These are phyloP conservation scores for Argynnis bischoffii DNA, from an alignment of 2,888 invertebrate species.

Conservation along the genomic window DNA sequence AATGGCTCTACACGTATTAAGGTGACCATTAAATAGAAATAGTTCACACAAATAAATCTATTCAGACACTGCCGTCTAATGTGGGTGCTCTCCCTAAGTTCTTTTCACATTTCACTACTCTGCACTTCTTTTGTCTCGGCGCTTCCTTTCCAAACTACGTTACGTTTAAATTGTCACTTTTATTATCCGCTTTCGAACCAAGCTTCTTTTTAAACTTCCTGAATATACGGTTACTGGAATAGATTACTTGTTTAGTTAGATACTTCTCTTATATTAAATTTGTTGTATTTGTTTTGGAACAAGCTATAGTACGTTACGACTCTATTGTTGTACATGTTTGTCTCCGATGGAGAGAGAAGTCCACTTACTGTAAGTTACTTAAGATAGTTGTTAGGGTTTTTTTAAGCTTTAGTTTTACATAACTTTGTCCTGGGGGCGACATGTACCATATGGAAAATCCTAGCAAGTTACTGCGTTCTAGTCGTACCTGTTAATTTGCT, in stretches of 20 bases:
- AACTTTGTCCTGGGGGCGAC: no score
- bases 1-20: background rate
- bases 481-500: no score
- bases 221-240: constrained; percentile 30
- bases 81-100: constrained; percentile 51
- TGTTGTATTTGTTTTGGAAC: background rate
- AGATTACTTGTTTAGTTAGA: constrained; percentile 13
- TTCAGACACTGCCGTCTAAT: constrained; percentile 21
- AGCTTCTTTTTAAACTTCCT: constrained; percentile 44
- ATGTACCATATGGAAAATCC: no score
- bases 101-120: constrained; percentile 56
- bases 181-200: constrained; percentile 58
- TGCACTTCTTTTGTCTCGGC: constrained; percentile 66
- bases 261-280: background rate
- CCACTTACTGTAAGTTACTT: no score
- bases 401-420: no score
- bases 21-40: constrained; percentile 4
- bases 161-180: constrained; percentile 72
- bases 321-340: no score
- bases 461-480: no score
- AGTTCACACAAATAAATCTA: constrained; percentile 15
- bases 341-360: no score
- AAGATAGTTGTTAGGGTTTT: no score
- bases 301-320: no score
- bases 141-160: constrained; percentile 61